phyloP scores from a whole-genome alignment of 2,888 invertebrate species.

The Cheilosia urbana region DNA sequence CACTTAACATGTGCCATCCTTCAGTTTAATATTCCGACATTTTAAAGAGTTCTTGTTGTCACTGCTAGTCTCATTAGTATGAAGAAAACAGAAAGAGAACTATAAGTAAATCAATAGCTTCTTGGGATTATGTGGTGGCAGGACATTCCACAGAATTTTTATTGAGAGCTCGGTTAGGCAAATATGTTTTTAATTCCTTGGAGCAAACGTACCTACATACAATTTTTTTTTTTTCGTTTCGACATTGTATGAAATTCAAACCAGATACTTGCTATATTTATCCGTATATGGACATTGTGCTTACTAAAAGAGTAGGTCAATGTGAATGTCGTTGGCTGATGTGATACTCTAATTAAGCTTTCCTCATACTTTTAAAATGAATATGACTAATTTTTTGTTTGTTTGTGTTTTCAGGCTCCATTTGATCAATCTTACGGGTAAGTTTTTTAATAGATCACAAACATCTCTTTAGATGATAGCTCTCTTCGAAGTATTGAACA shows the following conservation, averaged over 20 bases:
- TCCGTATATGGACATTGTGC: neutral
- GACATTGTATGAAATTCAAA: conserved; percentile 1
- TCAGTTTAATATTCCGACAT: neutral
- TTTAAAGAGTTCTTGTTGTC: neutral
- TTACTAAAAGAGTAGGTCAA: conserved; percentile 18
- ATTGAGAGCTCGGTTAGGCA: neutral
- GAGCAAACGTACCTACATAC: neutral
- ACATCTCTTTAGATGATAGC: too few species aligned
- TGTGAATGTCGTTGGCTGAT: conserved; percentile 17
- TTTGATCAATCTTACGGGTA: neutral
- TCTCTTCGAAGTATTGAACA: too few species aligned
- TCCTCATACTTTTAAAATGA: neutral
- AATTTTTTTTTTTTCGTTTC: neutral
- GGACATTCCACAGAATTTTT: neutral
- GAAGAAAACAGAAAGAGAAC: neutral
- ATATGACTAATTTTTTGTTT: neutral
- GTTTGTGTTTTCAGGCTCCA: neutral
- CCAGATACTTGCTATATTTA: neutral
- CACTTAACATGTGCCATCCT: neutral
- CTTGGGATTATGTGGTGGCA: neutral
- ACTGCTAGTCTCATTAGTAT: neutral
- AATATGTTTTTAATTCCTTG: neutral
- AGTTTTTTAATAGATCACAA: neutral
- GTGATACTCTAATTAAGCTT: conserved; percentile 4
- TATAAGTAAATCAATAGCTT: conserved; percentile 4